Evolutionary conservation across 1,140 invertebrate species (phyloP).

Genomic region (Yoshiicerus persimilis): DNA sequence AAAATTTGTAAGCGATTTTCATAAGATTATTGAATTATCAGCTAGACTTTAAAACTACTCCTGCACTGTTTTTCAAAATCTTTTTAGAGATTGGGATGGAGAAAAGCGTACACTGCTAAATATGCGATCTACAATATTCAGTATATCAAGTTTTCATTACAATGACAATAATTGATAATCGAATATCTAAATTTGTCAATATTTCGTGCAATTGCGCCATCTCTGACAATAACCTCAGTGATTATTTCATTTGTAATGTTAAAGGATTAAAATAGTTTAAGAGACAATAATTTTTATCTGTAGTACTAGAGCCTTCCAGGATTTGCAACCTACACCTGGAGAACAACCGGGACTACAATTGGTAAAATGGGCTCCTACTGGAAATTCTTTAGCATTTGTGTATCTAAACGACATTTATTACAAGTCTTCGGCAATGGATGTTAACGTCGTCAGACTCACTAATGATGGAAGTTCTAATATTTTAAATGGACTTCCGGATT

Average conservation of each 20-base stretch:
- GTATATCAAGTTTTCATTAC: too few species aligned
- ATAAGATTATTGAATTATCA: too few species aligned
- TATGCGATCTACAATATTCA: neutral
- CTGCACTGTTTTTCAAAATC: too few species aligned
- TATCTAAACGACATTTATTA: conserved; percentile 82
- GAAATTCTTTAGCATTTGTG: conserved; percentile 74
- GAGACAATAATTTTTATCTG: neutral
- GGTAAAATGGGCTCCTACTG: conserved; percentile 69
- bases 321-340: neutral
- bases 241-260: too few species aligned
- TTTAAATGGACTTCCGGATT: conserved; percentile 79
- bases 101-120: neutral
- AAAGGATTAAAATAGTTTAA: neutral
- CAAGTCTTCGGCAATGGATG: conserved; percentile 52
- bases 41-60: neutral
- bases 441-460: neutral
- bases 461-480: conserved; percentile 53
- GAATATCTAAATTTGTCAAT: too few species aligned
- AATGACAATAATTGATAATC: too few species aligned
- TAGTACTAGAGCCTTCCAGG: neutral
- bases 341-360: conserved; percentile 61
- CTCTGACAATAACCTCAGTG: too few species aligned
- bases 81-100: too few species aligned
- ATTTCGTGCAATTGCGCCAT: too few species aligned
- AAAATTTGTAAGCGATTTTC: neutral